Base-by-base conservation (phyloP, 2,797 vertebrate species). In the Leptatherina wallacei region DNA sequence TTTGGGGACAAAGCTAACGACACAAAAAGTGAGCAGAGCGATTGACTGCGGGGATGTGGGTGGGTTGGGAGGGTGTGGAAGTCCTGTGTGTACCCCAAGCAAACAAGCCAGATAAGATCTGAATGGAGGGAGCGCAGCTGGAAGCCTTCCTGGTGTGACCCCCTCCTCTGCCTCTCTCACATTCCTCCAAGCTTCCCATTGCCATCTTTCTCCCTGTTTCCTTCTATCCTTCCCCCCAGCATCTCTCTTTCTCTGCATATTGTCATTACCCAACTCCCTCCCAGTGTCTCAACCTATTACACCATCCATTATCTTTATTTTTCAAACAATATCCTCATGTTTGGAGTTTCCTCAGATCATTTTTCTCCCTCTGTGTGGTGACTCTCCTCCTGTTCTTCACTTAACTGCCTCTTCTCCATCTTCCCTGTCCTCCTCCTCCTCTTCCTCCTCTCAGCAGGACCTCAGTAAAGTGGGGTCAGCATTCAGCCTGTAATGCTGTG, bases 91-190 rank as follows among this genome's bases (percentile, higher is more conserved):
- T 66, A 81, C 80, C 70, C 76, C 80, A 78, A 81, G 80, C 88
- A 88, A 89, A 83, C 87, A 77, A 75, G 58, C 56, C 84, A 80
- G 92, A 93, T 94, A 92, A 92, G 86, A 93, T 92, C 86, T 87
- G 84, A 90, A 82, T 78, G 85, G 82, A 85, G 64, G 86, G 81
- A 85, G 64, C 82, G 22, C 91, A 92, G 90, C 88, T 93, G 91
- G 86, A 91, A 84, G 80, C 64, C 89, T 91, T 89, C 84, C 80
- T 74, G 71, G 61, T 49, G 65, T 90, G 85, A 91, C 85, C 91
- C 75, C 73, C 51, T 69, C 68, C 75, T 80, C 87, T 27, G 71
- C 80, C 83, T 80, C 70, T 68, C 75, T 77, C 80, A 75, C 91
- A 91, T 92, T 91, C 91, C 87, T 89, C 69, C 65, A 60, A 73